phyloP scores from a whole-genome alignment of 2,797 vertebrate species.

The Siniperca obscura region DNA sequence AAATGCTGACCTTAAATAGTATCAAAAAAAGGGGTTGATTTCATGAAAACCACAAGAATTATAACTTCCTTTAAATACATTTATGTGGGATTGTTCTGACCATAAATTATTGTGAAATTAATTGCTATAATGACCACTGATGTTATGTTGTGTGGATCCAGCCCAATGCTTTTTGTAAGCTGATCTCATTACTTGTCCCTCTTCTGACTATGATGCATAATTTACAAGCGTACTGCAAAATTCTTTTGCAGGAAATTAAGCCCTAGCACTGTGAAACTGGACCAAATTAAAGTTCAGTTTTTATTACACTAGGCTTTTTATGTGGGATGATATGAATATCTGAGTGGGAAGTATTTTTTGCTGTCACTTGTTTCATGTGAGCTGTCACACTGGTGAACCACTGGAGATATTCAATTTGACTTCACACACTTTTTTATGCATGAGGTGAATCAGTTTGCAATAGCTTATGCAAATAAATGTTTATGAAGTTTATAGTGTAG shows the following conservation, averaged over 20 bases:
- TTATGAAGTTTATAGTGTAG: not conserved
- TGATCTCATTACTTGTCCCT: conserved; percentile 24
- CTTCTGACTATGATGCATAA: conserved; percentile 45
- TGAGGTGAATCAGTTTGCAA: not conserved
- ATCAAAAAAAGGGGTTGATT: not conserved
- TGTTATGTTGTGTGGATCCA: conserved; percentile 27
- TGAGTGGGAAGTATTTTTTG: conserved; percentile 22
- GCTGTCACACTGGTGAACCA: not conserved
- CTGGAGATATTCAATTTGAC: conserved; percentile 25
- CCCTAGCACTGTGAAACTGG: conserved; percentile 35
- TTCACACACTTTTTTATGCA: not conserved
- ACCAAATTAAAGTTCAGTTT: conserved; percentile 46
- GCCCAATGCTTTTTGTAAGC: conserved; percentile 7
- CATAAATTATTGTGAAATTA: not conserved
- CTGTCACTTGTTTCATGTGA: conserved; percentile 33
- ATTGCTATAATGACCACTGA: conserved; percentile 17
- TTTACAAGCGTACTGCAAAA: conserved; percentile 34
- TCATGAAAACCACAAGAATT: not conserved
- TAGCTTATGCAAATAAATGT: conserved; percentile 20
- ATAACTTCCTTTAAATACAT: not conserved
- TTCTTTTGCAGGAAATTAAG: conserved; percentile 53
- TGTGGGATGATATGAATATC: conserved; percentile 33
- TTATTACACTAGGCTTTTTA: conserved; percentile 26
- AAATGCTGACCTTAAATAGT: not conserved
- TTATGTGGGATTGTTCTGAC: not conserved